A percentile compares a stretch with the other conserved stretches of the same genome.
Evolutionary conservation across 1,140 invertebrate genomes (phyloP).

Genomic region (Oedothorax gibbosus): DNA sequence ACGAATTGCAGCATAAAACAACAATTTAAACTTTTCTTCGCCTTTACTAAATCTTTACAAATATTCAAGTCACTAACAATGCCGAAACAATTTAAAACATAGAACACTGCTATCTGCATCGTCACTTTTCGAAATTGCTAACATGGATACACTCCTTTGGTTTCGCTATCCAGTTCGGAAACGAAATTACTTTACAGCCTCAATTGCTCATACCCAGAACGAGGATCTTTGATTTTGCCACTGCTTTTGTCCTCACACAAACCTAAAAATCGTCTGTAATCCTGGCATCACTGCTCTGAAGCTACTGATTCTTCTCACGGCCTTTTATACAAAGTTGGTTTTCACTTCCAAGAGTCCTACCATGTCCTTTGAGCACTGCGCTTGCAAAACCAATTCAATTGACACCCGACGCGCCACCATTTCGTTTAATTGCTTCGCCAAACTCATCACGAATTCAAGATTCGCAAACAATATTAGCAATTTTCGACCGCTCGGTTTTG

Average conservation of each 20-base stretch:
- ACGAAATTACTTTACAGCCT: too few relatives aligned
- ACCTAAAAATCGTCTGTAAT: slow-evolving; percentile 34
- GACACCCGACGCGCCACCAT: slow-evolving; percentile 22
- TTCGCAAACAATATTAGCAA: slow-evolving; percentile 55
- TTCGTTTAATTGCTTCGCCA: slow-evolving; percentile 52
- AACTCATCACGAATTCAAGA: slow-evolving; percentile 54
- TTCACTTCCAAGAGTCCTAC: not conserved
- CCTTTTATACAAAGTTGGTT: not conserved
- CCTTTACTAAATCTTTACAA: too few relatives aligned
- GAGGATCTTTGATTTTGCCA: not conserved
- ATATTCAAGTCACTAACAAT: too few relatives aligned
- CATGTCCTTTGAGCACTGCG: not conserved
- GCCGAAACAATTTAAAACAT: too few relatives aligned
- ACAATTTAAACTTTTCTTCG: too few relatives aligned
- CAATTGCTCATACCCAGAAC: too few relatives aligned
- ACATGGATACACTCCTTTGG: too few relatives aligned
- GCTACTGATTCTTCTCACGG: slow-evolving; percentile 44
- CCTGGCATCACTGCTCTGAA: slow-evolving; percentile 26
- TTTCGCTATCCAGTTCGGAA: too few relatives aligned
- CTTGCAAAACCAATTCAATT: slow-evolving; percentile 26
- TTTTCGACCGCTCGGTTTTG: slow-evolving; percentile 26
- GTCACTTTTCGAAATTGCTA: too few relatives aligned
- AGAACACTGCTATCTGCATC: too few relatives aligned
- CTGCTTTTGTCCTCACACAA: slow-evolving; percentile 18
- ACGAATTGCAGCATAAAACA: too few relatives aligned